Percentiles rank a stretch among this genome's conserved stretches.
Evolutionary conservation across 2,113 vertebrate species (phyloP).

Genomic region (Theropithecus gelada): DNA sequence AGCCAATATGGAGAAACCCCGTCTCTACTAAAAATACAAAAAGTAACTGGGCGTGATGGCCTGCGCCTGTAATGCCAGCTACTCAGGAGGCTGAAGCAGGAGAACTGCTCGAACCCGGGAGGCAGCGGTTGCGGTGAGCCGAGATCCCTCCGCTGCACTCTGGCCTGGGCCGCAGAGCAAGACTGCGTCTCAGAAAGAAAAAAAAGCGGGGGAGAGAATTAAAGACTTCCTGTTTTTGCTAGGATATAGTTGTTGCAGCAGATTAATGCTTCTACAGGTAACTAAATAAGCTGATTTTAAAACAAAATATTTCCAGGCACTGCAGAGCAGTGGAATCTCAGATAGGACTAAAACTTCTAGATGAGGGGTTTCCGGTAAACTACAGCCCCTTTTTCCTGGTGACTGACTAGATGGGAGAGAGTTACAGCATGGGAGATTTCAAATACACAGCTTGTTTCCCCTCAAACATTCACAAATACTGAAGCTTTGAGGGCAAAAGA

Average conservation of each 20-base stretch:
- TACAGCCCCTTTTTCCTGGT: background rate
- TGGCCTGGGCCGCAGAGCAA: too few species aligned
- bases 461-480: background rate
- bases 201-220: background rate
- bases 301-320: background rate
- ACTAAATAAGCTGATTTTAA: background rate
- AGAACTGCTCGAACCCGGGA: too few species aligned
- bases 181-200: too few species aligned
- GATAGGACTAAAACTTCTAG: background rate
- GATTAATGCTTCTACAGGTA: background rate
- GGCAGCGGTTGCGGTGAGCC: too few species aligned
- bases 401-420: background rate
- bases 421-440: background rate
- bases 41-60: too few species aligned
- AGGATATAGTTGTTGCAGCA: background rate
- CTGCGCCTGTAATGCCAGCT: too few species aligned
- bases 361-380: background rate
- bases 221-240: background rate
- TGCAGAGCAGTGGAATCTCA: background rate
- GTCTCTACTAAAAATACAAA: too few species aligned
- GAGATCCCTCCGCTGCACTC: too few species aligned
- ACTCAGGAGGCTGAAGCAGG: too few species aligned
- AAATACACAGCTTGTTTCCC: background rate
- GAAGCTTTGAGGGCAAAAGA: background rate
- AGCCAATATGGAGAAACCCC: too few species aligned